A percentile compares a stretch with the other conserved stretches of the same genome.
Evolutionary conservation across 2,113 vertebrate genomes (phyloP).

Genomic region (Chrysochloris asiatica): DNA sequence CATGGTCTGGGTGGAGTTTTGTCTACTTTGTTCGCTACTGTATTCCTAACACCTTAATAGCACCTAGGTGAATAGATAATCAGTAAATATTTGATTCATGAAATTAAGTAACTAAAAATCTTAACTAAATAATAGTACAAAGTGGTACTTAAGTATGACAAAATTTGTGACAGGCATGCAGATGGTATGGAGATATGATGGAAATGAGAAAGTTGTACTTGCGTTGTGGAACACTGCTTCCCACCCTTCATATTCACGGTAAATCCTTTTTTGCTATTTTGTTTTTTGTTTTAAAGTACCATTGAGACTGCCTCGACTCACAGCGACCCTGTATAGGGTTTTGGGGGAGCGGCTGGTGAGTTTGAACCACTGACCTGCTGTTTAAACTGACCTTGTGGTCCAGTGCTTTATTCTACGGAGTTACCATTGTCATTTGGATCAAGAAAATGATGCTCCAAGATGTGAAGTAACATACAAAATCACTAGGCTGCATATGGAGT

Average conservation of each 20-base stretch:
- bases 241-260: neutral
- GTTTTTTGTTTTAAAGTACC: too few species aligned
- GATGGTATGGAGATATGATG: neutral
- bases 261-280: too few species aligned
- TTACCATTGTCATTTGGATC: neutral
- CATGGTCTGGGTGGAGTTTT: neutral
- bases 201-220: neutral
- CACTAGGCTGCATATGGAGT: neutral
- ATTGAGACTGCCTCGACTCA: too few species aligned
- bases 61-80: neutral
- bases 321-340: too few species aligned
- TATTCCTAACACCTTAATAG: neutral
- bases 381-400: too few species aligned
- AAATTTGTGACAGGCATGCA: neutral
- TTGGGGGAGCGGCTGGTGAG: too few species aligned
- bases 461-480: neutral
- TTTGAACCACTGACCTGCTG: too few species aligned
- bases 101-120: neutral
- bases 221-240: accelerated
- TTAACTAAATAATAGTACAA: neutral
- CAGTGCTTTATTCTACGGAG: too few species aligned
- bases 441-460: neutral
- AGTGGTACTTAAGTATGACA: neutral
- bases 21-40: neutral
- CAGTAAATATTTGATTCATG: neutral